Base-by-base conservation (phyloP, 30 jellyfish, hydroid and myxozoan genomes). In the Aurelia sp. region DNA sequence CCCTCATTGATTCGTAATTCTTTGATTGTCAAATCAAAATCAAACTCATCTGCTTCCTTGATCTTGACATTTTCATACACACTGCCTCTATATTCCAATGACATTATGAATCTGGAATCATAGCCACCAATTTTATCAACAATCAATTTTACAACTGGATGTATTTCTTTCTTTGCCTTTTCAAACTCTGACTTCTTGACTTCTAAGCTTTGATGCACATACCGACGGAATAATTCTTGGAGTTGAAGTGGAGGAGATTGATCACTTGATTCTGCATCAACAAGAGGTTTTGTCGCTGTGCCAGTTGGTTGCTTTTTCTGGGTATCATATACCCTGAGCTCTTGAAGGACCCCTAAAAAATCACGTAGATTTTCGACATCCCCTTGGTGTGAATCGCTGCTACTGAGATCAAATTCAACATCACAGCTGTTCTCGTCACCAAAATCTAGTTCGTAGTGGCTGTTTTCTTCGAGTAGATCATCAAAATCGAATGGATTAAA, bases 81-180 rank as follows among this genome's bases (percentile, higher is more conserved):
- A 38, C 89, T 78, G 48, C 89, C 89, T 78, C 89, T 78, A 6
- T 35, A n/a, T 35, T 78, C 79, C 67, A 60, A n/a, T 24, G 61
- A 33, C 79, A 61, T 78, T 18, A 41, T 48, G 50, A 78, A 78
- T 53, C 89, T 61, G 8, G 79, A 53, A 41, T 78, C 89, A 10
- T 59, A 59, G 16, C 11, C 52, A 4, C 47, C 76, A 4, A 78
- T 57, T 20, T 16, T 40, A 27, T 63, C 60, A 16, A 78, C 58
- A 24, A 78, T 78, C 64, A 16, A 11, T 31, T 78, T 48, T 5
- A 78, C 89, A 30, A 78, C 79, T 8, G 78, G 78, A 18, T 48
- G 13, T 27, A 78, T 64, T 22, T 78, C 55, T 20, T 78, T 41
- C 64, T 78, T 78, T 16, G 79, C 89, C 19, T 35, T 21, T 33